A percentile compares a stretch with the other conserved stretches of the same genome.
These are phyloP conservation scores for Fulica atra DNA, from an alignment of 2,113 vertebrate species.

Conservation along the genomic window DNA sequence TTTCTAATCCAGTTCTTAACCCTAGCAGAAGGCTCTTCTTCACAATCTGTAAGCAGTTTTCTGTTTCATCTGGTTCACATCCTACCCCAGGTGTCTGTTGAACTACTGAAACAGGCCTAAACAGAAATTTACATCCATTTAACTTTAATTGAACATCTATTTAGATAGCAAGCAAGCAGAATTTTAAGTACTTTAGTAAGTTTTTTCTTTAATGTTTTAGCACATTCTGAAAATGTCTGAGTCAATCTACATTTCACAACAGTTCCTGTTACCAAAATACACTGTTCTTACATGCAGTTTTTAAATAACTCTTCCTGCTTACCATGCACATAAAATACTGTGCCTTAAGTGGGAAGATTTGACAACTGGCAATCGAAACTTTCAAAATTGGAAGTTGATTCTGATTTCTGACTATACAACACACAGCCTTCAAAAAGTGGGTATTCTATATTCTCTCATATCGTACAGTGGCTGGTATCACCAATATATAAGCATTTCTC, in stretches of 20 bases:
- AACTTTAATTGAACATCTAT: background rate
- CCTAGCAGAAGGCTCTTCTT: background rate
- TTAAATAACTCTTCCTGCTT: background rate
- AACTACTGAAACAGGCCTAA: background rate
- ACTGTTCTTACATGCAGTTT: background rate
- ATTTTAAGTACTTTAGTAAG: background rate
- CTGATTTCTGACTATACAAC: background rate
- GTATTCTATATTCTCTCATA: background rate
- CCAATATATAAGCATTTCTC: background rate
- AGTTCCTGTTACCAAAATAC: background rate
- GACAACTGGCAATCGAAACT: background rate
- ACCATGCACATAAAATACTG: background rate
- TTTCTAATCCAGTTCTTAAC: background rate
- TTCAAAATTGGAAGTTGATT: background rate
- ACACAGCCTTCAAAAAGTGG: background rate
- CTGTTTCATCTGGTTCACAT: background rate
- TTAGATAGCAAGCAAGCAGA: background rate
- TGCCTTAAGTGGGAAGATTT: background rate
- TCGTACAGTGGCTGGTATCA: background rate
- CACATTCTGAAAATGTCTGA: background rate
- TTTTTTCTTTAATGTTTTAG: background rate
- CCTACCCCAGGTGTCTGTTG: background rate
- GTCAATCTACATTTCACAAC: background rate
- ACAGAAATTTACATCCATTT: background rate
- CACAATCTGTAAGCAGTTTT: background rate